Base-by-base conservation (phyloP, 2,888 invertebrate genomes). In the Clistopyga incitator region DNA sequence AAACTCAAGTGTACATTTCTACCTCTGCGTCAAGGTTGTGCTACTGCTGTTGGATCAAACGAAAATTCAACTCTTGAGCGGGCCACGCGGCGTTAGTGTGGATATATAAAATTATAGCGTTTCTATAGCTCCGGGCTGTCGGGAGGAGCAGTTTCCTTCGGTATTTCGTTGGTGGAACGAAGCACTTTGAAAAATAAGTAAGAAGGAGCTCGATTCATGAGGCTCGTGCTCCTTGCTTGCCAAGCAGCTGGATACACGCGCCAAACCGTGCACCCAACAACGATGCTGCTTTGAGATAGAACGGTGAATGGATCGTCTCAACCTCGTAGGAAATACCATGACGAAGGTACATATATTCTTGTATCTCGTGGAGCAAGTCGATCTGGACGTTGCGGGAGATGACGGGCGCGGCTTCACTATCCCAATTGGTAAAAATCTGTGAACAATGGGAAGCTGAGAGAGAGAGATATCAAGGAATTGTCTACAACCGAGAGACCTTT, bases 391-490 rank as follows among this genome's bases (percentile, higher is more conserved):
- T 65, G 78, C 87, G 79, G 84, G 88, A 88, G 90, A 91, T 90
- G 91, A 91, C 88, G 90, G 88, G 89, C 88, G 87, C 84, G 85
- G 68, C 77, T 65, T 81, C 77, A 78, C 77, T 67, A 71, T 74
- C 34, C 88, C 85, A 90, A 91, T 90, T 38, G 88, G 89, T 91
- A 90, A 92, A 91, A 91, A 89, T 91, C 87, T 67, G 85, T 86
- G 89, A 91, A 92, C 92, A 92, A 92, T 92, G 90, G 92, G 38
- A 42, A 71, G 78, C 34, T 23, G 67, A 61, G 54, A 78, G 59
- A 50, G 50, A 68, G 50, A 59, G 34, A 68, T n/a, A 68, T n/a
- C 42, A 18, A 56, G 6, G 88, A 89, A 88, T 90, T 85, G 88
- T 88, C 68, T 79, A 87, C 87, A 86, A 81, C 84, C 38, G 10